A percentile compares a stretch with the other conserved stretches of the same genome.
Conservation (phyloP, 2,113 vertebrate genomes). For the Talpa occidentalis region DNA sequence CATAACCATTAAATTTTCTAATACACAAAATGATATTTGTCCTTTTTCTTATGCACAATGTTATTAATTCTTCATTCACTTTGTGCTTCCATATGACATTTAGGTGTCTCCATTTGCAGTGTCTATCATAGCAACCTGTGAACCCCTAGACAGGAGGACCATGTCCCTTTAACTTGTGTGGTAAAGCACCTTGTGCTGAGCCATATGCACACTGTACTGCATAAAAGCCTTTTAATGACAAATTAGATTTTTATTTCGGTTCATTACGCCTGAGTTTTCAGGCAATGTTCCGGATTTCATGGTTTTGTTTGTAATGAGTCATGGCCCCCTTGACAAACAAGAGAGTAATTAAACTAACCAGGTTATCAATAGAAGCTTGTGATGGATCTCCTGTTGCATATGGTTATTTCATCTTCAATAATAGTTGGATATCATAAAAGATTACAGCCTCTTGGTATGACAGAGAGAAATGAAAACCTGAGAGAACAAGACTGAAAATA, state of each 20-base stretch:
- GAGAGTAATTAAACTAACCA: constrained; percentile 62
- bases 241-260: constrained; percentile 72
- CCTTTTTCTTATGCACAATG: background rate
- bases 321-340: constrained; percentile 62
- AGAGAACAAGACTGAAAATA: background rate
- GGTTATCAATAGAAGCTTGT: background rate
- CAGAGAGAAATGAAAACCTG: background rate
- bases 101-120: background rate
- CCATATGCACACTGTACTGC: background rate
- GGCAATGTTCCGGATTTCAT: constrained; percentile 70
- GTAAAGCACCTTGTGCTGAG: background rate
- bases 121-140: background rate
- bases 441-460: background rate
- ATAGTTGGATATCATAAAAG: constrained; percentile 19
- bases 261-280: constrained; percentile 66
- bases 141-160: background rate
- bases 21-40: background rate
- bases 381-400: background rate
- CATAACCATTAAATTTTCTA: background rate
- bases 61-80: background rate
- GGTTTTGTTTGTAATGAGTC: constrained; percentile 74
- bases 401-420: background rate
- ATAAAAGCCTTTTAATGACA: constrained; percentile 60
- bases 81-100: background rate
- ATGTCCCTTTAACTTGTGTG: constrained; percentile 29